Percentiles rank a stretch among this genome's conserved stretches.
These are phyloP conservation scores for Nycticebus coucang DNA, from an alignment of 2,113 vertebrate genomes.

Conservation along the genomic window DNA sequence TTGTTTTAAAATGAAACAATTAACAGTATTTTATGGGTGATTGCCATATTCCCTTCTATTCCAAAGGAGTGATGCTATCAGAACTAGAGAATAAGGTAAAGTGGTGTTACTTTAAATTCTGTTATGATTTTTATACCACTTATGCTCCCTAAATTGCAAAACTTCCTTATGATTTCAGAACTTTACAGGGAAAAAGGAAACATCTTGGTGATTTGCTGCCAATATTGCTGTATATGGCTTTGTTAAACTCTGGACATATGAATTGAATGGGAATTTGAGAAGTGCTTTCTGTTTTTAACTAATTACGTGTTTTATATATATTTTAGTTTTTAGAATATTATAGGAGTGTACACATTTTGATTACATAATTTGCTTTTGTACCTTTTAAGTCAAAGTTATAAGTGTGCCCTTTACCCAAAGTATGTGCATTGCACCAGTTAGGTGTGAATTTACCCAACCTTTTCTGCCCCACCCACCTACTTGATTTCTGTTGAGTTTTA, in stretches of 20 bases:
- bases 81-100: constrained; percentile 12
- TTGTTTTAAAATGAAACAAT: constrained; percentile 27
- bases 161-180: constrained; percentile 31
- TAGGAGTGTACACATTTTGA: too few relatives aligned
- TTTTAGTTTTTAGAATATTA: too few relatives aligned
- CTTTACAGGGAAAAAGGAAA: background rate
- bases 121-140: background rate
- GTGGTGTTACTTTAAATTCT: constrained; percentile 9
- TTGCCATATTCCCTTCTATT: background rate
- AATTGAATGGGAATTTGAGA: background rate
- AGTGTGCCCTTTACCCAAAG: too few relatives aligned
- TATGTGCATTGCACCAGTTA: too few relatives aligned
- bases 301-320: too few relatives aligned
- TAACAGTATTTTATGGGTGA: background rate
- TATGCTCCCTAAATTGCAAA: background rate
- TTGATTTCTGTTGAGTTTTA: too few relatives aligned
- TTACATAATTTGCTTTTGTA: too few relatives aligned
- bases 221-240: background rate
- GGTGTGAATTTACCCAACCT: too few relatives aligned
- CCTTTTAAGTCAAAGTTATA: too few relatives aligned
- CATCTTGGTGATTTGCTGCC: background rate
- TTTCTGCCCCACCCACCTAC: too few relatives aligned
- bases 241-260: background rate
- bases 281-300: background rate
- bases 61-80: background rate